Evolutionary conservation across 1,140 invertebrate species (phyloP).

Genomic region (Drosophila melanica): DNA sequence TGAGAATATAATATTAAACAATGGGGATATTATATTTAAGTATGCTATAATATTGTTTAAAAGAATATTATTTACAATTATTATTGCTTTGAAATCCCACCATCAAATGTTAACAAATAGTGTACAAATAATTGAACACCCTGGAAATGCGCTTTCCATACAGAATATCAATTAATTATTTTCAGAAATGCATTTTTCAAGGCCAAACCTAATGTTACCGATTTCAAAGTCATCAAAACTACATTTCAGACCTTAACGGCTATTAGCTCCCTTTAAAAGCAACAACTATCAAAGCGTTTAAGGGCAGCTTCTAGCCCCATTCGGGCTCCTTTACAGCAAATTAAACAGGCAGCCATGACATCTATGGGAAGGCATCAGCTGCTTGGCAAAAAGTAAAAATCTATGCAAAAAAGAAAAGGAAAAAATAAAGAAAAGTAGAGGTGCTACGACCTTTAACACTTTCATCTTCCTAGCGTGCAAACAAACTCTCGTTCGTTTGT

Average conservation of each 20-base stretch:
- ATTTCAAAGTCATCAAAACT: background rate
- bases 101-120: too few relatives aligned
- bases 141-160: too few relatives aligned
- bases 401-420: conserved; percentile 45
- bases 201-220: too few relatives aligned
- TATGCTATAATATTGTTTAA: background rate
- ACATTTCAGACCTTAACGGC: background rate
- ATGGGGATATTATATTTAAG: background rate
- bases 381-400: conserved; percentile 49
- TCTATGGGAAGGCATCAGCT: conserved; percentile 1
- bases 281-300: conserved; percentile 3
- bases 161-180: too few relatives aligned
- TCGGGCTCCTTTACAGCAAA: conserved; percentile 28
- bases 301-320: background rate
- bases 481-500: conserved; percentile 52
- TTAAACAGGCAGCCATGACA: conserved; percentile 35
- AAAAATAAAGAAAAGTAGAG: conserved; percentile 18
- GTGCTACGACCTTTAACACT: conserved; percentile 69
- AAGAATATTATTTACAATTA: too few relatives aligned
- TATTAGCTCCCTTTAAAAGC: conserved; percentile 4
- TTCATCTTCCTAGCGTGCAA: conserved; percentile 68
- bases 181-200: too few relatives aligned
- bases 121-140: too few relatives aligned
- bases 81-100: too few relatives aligned
- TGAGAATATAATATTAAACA: too few relatives aligned